Evolutionary conservation across 2,113 vertebrate genomes (phyloP).

Genomic region (Tiliqua scincoides): DNA sequence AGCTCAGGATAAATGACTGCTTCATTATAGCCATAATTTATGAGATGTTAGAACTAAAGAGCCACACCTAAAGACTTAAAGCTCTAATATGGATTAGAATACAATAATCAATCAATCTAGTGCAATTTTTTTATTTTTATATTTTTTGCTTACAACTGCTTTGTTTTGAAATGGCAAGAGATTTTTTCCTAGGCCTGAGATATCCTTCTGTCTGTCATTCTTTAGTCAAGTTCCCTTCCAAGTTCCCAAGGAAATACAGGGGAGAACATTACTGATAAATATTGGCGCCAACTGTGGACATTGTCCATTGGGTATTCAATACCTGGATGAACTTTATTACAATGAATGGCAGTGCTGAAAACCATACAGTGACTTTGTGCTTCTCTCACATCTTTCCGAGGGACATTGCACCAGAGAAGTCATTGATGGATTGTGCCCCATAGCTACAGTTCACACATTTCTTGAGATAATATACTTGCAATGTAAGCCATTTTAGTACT

Average conservation of each 20-base stretch:
- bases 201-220: slow-evolving; percentile 58
- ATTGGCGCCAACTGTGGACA: slow-evolving; percentile 5
- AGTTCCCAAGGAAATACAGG: slow-evolving; percentile 40
- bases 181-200: slow-evolving; percentile 43
- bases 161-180: slow-evolving; percentile 72
- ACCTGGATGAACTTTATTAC: not conserved
- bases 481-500: not conserved
- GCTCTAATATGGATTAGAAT: slow-evolving; percentile 88
- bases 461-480: not conserved
- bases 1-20: slow-evolving; percentile 88
- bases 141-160: slow-evolving; percentile 71
- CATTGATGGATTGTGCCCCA: not conserved
- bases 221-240: slow-evolving; percentile 26
- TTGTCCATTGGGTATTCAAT: not conserved
- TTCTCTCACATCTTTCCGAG: not conserved
- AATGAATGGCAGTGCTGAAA: not conserved
- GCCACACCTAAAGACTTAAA: slow-evolving; percentile 88
- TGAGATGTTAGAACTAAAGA: slow-evolving; percentile 87
- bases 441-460: slow-evolving; percentile 2
- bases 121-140: slow-evolving; percentile 71
- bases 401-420: not conserved
- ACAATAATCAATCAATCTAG: slow-evolving; percentile 86
- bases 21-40: slow-evolving; percentile 90
- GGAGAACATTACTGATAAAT: slow-evolving; percentile 39
- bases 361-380: not conserved